These are phyloP conservation scores for Athripsodes cinereus DNA, from an alignment of 2,888 invertebrate species.

Conservation along the genomic window DNA sequence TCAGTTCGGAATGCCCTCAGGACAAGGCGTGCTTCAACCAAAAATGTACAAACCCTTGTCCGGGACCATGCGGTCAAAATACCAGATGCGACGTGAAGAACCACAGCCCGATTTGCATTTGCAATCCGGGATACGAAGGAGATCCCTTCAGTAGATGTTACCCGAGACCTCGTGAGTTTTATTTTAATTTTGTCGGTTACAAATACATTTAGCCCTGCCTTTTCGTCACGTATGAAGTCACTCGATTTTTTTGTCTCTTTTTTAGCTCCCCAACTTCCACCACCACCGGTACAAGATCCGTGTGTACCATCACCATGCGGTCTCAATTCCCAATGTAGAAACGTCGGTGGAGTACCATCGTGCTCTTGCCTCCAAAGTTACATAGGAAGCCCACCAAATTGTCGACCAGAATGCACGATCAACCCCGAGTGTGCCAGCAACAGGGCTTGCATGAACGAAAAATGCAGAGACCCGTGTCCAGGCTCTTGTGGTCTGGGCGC, in stretches of 20 bases:
- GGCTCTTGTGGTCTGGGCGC: slow-evolving; percentile 61
- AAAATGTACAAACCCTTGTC: slow-evolving; percentile 68
- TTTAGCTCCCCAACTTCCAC: slow-evolving; percentile 44
- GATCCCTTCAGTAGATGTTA: slow-evolving; percentile 61
- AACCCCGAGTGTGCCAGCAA: slow-evolving; percentile 63
- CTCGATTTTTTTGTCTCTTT: too few relatives aligned
- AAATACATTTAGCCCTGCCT: too few relatives aligned
- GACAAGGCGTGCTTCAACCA: slow-evolving; percentile 61
- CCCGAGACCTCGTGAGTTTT: slow-evolving; percentile 51
- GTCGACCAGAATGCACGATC: slow-evolving; percentile 60
- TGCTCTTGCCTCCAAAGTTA: slow-evolving; percentile 56
- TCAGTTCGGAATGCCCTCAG: slow-evolving; percentile 64
- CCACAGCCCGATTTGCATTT: slow-evolving; percentile 66
- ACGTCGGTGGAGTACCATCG: slow-evolving; percentile 51
- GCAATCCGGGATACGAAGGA: slow-evolving; percentile 53
- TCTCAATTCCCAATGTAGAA: slow-evolving; percentile 54
- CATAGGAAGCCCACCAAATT: slow-evolving; percentile 61
- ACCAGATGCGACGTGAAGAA: slow-evolving; percentile 66
- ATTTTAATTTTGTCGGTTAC: too few relatives aligned
- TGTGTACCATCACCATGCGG: slow-evolving; percentile 66
- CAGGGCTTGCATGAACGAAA: slow-evolving; percentile 58
- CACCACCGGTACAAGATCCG: slow-evolving; percentile 51
- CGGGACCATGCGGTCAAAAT: slow-evolving; percentile 65
- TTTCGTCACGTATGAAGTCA: too few relatives aligned
- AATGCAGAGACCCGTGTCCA: slow-evolving; percentile 61